phyloP scores from a whole-genome alignment of 2,888 invertebrate genomes.

The Acanthosepion lycidas region DNA sequence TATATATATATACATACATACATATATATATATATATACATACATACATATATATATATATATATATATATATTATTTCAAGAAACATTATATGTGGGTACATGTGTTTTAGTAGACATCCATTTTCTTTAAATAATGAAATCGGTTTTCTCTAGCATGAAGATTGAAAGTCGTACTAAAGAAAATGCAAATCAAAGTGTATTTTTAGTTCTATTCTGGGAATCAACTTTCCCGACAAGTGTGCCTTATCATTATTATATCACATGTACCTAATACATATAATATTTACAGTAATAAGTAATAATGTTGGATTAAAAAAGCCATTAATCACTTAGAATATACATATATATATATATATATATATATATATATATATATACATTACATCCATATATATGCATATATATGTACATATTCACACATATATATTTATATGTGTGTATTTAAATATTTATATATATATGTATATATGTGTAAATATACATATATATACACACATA shows the following conservation, averaged over 20 bases:
- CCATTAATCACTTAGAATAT: neutral
- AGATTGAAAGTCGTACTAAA: too few relatives aligned
- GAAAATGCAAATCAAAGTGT: too few relatives aligned
- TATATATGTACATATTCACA: neutral
- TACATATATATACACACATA: neutral
- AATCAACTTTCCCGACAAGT: too few relatives aligned
- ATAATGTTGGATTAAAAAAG: too few relatives aligned
- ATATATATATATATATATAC: neutral
- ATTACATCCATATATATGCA: neutral
- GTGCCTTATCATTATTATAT: too few relatives aligned
- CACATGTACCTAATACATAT: too few relatives aligned
- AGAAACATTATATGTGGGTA: neutral
- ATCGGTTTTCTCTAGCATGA: too few relatives aligned
- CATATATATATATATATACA: neutral
- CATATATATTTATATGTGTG: neutral
- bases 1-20: neutral
- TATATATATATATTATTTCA: neutral
- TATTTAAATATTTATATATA: neutral
- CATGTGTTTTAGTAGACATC: neutral
- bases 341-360: neutral
- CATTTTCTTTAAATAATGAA: neutral
- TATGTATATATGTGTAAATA: neutral
- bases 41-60: slow-evolving; percentile 11
- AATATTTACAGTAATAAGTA: too few relatives aligned
- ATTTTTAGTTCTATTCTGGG: too few relatives aligned